Evolutionary conservation across 1,140 invertebrate genomes (phyloP), one percentile per base, ranked within the genome.

Genomic region (Habropoda laboriosa): DNA sequence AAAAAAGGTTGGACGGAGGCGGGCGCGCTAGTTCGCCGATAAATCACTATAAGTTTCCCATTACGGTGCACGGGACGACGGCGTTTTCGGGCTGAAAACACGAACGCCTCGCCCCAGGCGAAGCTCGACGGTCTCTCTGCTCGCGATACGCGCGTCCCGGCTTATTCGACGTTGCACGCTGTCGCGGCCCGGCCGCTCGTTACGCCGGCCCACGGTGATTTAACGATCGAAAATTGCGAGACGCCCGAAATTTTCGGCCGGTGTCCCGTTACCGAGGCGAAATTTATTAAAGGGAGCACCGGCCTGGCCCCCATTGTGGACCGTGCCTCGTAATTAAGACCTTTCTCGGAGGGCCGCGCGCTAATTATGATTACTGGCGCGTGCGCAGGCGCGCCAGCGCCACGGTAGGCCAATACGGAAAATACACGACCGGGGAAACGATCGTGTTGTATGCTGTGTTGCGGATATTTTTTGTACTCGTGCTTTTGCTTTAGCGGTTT

Each of bases 261-360:
- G 57, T 76, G 49, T 82, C 49, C 73, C 61, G 72, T 85, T 82
- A 79, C 47, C 47, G 60, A n/a, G 72, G 30, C 32, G 51, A 82
- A 85, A 85, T 86, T 85, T 86, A 85, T 79, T 82, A 82, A 72
- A 66, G 57, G 51, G 24, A 63, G 45, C 32, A 60, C 40, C 30
- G 38, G 42, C 32, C 35, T 53, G 60, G 71, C 66, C 45, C 49
- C 83, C 57, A 82, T 85, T 73, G 76, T 82, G 61, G 51, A 85
- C 72, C 75, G 40, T 73, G 63, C 40, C 35, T 79, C 76, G 77
- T 88, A 88, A 89, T 89, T 88, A 88, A 88, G 82, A 88, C 58
- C 78, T 86, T 85, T 71, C 63, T 84, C 80, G 55, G 49, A 78
- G 75, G 24, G 55, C 78, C 66, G 72, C 49, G 67, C 42, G 83